Percentiles rank a stretch among this genome's conserved stretches.
Conservation (phyloP, 92 coral and sea anemone species). For the Porites cylindrica region DNA sequence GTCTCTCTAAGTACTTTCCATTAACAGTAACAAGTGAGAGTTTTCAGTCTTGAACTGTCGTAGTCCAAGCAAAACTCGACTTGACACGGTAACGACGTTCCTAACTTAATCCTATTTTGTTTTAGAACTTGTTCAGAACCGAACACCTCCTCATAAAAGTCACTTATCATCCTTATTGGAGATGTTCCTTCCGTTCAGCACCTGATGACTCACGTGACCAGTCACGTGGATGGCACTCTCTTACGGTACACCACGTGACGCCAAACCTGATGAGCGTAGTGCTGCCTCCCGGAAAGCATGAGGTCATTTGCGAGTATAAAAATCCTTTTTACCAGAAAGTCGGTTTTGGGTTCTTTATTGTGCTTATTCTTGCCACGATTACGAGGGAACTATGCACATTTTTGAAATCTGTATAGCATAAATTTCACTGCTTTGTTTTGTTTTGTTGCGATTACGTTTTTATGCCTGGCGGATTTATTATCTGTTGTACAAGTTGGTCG, state of each 20-base stretch:
- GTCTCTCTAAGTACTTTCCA: too few relatives aligned
- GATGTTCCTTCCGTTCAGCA: slow-evolving; percentile 57
- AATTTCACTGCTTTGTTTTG: not conserved
- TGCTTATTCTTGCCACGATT: slow-evolving; percentile 22
- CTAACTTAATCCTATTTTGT: not conserved
- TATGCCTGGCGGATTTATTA: too few relatives aligned
- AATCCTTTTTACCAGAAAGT: slow-evolving; percentile 85
- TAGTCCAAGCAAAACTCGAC: not conserved
- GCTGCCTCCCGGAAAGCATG: too few relatives aligned
- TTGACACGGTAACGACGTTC: not conserved
- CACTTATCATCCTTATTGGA: slow-evolving; percentile 87
- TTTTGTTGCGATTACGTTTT: not conserved
- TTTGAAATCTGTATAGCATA: not conserved
- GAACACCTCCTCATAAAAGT: slow-evolving; percentile 86
- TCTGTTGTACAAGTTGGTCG: too few relatives aligned
- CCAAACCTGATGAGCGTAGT: too few relatives aligned
- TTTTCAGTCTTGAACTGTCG: not conserved
- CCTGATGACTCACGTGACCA: too few relatives aligned
- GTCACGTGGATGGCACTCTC: too few relatives aligned
- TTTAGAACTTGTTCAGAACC: slow-evolving; percentile 54
- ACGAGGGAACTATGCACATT: slow-evolving; percentile 7
- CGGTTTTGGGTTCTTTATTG: slow-evolving; percentile 62
- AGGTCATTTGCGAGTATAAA: slow-evolving; percentile 67
- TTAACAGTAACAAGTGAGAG: too few relatives aligned
- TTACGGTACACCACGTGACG: too few relatives aligned